Conservation (phyloP, 2,888 invertebrate genomes). For the Drosophila imparisetae region DNA sequence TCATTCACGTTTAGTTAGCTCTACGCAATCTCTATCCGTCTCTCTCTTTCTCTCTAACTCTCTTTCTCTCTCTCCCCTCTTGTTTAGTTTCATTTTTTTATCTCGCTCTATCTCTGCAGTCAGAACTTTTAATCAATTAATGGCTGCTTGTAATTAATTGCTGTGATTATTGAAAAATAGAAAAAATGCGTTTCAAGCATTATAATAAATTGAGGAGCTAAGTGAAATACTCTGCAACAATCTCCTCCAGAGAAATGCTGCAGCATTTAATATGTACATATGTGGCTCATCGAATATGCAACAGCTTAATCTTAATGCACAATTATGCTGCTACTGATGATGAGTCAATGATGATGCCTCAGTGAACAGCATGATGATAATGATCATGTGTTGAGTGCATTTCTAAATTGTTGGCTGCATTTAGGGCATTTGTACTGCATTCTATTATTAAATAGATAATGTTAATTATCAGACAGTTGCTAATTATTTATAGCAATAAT, state of each 20-base stretch:
- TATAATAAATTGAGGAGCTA: conserved; percentile 23
- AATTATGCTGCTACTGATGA: conserved; percentile 1
- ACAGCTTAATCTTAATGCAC: conserved; percentile 26
- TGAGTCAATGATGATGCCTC: conserved; percentile 4
- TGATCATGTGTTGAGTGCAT: conserved; percentile 39
- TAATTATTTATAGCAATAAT: conserved; percentile 21
- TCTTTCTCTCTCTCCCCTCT: background rate
- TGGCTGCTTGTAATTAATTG: conserved; percentile 57
- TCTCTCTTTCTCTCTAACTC: background rate
- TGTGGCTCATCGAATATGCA: conserved; percentile 8
- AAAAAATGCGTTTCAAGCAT: conserved; percentile 4
- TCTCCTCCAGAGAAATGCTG: background rate
- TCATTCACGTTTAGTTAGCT: conserved; percentile 37
- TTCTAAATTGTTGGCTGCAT: conserved; percentile 18
- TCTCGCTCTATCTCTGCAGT: background rate
- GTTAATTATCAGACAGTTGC: conserved; percentile 19
- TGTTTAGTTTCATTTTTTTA: background rate
- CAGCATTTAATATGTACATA: background rate
- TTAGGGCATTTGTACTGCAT: conserved; percentile 7
- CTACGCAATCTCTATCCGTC: background rate
- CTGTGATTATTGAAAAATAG: conserved; percentile 47
- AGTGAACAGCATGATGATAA: conserved; percentile 11
- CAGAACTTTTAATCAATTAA: conserved; percentile 62
- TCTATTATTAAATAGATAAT: background rate
- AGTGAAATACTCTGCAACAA: background rate